Evolutionary conservation across 1,140 invertebrate genomes (phyloP).

Genomic region (Dolichoris vasculosae): DNA sequence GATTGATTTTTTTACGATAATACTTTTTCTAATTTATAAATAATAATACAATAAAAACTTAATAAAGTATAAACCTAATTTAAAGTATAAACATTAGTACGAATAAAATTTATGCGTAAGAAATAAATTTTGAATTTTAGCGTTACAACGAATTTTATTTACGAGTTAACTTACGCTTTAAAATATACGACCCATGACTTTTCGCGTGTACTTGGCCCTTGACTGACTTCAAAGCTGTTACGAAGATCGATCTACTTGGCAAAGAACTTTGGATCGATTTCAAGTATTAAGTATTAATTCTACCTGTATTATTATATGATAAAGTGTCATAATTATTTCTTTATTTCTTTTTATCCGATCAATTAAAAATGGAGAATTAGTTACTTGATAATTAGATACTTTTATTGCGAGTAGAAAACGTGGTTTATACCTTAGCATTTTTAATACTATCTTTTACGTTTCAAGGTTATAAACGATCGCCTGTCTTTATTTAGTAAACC

Average conservation of each 20-base stretch:
- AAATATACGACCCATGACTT: not conserved
- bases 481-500: not conserved
- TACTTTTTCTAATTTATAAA: too few relatives aligned
- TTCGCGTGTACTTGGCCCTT: not conserved
- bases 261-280: constrained; percentile 20
- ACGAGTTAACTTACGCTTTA: not conserved
- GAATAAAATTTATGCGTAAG: too few relatives aligned
- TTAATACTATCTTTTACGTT: not conserved
- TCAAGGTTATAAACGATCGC: not conserved
- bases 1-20: too few relatives aligned
- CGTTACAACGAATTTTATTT: not conserved
- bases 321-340: not conserved
- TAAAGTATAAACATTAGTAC: too few relatives aligned
- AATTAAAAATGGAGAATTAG: not conserved
- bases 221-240: not conserved
- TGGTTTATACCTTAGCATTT: not conserved
- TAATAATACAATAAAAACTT: too few relatives aligned
- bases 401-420: not conserved
- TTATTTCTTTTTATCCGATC: not conserved
- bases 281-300: constrained; percentile 11
- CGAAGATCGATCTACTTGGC: constrained; percentile 20
- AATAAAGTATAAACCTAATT: too few relatives aligned
- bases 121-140: too few relatives aligned
- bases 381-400: not conserved
- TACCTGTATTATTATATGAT: not conserved